Evolutionary conservation across 1,140 invertebrate genomes (phyloP), one percentile per base, ranked within the genome.

Genomic region (Achatina immaculata): DNA sequence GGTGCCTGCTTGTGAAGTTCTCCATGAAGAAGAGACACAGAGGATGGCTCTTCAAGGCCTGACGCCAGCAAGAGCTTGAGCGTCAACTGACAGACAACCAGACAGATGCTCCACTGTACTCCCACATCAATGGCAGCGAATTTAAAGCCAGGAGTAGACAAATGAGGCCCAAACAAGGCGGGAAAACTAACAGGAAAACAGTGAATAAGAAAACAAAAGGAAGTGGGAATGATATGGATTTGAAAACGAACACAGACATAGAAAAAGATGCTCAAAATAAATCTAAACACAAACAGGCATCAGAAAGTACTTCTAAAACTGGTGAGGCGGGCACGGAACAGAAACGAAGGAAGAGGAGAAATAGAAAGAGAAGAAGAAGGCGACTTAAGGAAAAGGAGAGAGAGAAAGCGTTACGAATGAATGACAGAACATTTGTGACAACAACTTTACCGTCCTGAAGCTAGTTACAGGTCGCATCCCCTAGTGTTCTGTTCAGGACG

Each of bases 1-100:
- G 82, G 1, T 85, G 84, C n/a, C 68, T 85, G 24, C 73, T 80
- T 31, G 68, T 83, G 45, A 85, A 82, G 58, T 85, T 85, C 45
- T 76, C 82, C 36, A 82, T 85, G 81, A 82, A 82, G 69, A 85
- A 80, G 51, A 45, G 82, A 24, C 74, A 81, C 51, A 48, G 74
- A 40, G 82, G 82, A 0, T 85, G 84, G 84, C 75, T 85, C 19
- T 85, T 85, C 48, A 83, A 85, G 55, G 83, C 82, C 58, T 83
- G 74, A 83, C 65, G 66, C 34, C 76, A 69, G 38, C 16, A 80
- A 28, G 24, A 72, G 40, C 11, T 31, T 3, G 42, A 24, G 36
- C 14, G 36, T 71, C 36, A 42, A 19, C 9, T 19, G 68, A 1
- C 9, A n/a, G 68, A 38, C 36, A 42, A 43, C 76, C 1, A 51